Conservation (phyloP, 2,797 vertebrate genomes). For the Pseudocheirus occidentalis region DNA sequence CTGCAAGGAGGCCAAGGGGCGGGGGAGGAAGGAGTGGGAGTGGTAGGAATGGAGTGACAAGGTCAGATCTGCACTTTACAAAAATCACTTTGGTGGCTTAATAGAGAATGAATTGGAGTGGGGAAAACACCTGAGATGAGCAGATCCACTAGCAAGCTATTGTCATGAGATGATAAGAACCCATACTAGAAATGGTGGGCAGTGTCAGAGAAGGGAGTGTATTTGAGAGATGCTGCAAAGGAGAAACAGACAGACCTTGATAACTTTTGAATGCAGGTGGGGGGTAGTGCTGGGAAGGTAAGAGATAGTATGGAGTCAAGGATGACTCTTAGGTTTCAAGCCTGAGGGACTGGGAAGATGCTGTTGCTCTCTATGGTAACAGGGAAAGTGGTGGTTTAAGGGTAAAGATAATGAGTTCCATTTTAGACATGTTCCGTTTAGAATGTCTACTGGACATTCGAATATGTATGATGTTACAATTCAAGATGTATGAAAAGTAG, state of each 20-base stretch:
- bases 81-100: too few species aligned
- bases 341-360: background rate
- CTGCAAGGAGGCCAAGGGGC: too few species aligned
- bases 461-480: too few species aligned
- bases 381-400: background rate
- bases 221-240: too few species aligned
- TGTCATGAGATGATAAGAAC: background rate
- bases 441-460: background rate
- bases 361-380: background rate
- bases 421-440: background rate
- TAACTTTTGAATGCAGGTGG: too few species aligned
- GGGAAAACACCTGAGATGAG: background rate
- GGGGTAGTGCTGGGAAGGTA: background rate
- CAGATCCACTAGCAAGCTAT: background rate
- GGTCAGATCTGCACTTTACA: background rate
- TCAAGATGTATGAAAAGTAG: background rate
- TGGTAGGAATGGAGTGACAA: too few species aligned
- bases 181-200: background rate
- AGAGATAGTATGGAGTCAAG: background rate
- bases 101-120: background rate
- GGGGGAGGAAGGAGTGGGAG: too few species aligned
- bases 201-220: background rate
- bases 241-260: too few species aligned
- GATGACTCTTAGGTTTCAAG: background rate
- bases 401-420: background rate